phyloP scores from a whole-genome alignment of 2,888 invertebrate genomes.

The Germaria angustata region DNA sequence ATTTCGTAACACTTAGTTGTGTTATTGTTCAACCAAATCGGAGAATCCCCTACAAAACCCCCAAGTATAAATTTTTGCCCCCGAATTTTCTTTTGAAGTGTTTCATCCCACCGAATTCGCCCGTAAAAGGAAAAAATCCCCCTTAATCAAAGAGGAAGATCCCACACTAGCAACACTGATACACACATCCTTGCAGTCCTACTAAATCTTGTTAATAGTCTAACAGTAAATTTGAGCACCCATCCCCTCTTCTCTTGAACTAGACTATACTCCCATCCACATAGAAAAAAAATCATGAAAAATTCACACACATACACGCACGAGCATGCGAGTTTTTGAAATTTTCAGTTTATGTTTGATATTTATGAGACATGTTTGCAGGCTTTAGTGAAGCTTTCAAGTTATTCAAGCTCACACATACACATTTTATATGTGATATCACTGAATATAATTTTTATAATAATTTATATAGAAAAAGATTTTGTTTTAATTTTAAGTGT shows the following conservation, averaged over 20 bases:
- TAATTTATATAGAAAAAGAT: background rate
- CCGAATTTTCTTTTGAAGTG: no score
- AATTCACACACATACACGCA: background rate
- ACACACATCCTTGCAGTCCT: background rate
- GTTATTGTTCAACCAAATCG: no score
- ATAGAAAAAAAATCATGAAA: background rate
- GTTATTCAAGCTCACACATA: background rate
- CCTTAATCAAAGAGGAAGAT: no score
- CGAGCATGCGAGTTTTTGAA: background rate
- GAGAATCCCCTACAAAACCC: no score
- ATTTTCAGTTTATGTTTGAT: background rate
- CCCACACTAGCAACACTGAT: no score
- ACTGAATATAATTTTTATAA: background rate
- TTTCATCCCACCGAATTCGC: no score
- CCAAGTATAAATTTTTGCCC: no score
- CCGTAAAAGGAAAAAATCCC: no score
- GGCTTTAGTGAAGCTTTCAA: conserved; percentile 43
- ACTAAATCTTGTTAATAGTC: background rate
- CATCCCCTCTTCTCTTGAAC: background rate
- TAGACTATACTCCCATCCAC: background rate
- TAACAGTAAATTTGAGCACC: background rate
- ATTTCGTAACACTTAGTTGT: no score
- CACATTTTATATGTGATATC: background rate
- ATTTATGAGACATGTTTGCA: conserved; percentile 53
- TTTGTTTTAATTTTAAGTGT: background rate